A percentile compares a stretch with the other conserved stretches of the same genome.
Conservation (phyloP, 2,797 vertebrate species). For the Ctenopoma kingsleyae region DNA sequence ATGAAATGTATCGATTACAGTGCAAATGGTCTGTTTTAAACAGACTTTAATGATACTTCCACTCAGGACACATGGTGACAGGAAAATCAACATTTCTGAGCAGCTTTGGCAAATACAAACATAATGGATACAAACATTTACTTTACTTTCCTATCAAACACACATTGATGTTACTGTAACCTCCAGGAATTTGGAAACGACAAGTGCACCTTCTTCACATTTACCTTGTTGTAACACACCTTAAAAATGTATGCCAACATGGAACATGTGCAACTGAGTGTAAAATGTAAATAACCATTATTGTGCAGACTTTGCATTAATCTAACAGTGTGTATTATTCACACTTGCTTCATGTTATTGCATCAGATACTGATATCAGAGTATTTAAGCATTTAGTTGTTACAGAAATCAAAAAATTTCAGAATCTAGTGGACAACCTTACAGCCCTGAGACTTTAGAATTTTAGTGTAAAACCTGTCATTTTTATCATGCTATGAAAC, state of each 20-base stretch:
- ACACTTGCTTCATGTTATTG: background rate
- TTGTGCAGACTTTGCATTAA: no score
- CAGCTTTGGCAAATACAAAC: background rate
- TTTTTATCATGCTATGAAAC: conserved; percentile 20
- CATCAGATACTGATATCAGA: no score
- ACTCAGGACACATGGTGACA: background rate
- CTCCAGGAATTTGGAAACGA: background rate
- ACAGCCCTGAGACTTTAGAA: background rate
- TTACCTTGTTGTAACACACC: background rate
- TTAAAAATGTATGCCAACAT: background rate
- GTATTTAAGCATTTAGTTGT: no score
- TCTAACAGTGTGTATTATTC: background rate
- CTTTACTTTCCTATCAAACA: background rate
- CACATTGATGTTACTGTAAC: background rate
- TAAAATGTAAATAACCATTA: no score
- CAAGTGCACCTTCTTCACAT: background rate
- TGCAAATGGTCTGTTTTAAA: background rate
- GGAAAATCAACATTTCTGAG: background rate
- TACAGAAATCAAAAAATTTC: no score
- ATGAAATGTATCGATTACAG: no score
- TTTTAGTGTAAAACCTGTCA: background rate
- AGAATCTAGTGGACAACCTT: no score
- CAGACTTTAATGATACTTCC: background rate
- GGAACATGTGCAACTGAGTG: background rate
- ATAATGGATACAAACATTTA: background rate